Base-by-base conservation (phyloP, 2,888 invertebrate genomes). In the Beris chalybata region DNA sequence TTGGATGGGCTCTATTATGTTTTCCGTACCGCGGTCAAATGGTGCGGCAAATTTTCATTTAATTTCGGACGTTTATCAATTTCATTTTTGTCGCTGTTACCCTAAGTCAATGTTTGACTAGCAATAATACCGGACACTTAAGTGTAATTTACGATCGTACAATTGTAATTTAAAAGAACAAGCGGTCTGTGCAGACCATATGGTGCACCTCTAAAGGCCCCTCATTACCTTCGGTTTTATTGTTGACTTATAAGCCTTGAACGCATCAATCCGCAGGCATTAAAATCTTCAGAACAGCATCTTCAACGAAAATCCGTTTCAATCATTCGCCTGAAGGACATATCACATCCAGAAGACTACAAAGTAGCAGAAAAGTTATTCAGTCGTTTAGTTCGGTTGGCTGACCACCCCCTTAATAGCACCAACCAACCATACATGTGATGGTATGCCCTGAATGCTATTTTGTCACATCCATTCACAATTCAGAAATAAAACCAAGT, bases 371-470 rank as follows among this genome's bases (percentile, higher is more conserved):
- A 61, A 70, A 71, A 71, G 56, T 70, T 70, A 71, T 68, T 70
- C 70, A 72, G 71, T 71, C 72, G 72, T 72, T 72, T 71, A 70
- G 70, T 69, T 70, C 72, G 73, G 72, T 71, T 73, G 73, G 70
- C 68, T 71, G 70, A 70, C 64, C 70, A 69, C 65, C 71, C 71
- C 71, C 71, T 71, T 70, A 67, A 69, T 67, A 48, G 15, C 15
- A 6, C 15, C 13, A 13, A 12, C 48, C n/a, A 13, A 6, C 48
- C 15, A 4, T 48, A 13, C 5, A 13, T n/a, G 15, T n/a, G 15
- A 15, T 13, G 12, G 5, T 13, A 13, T 48, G n/a, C 6, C 15
- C 15, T 48, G 48, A 15, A 48, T 48, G 48, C 15, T 48, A 48
- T 15, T 48, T 48, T 48, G 48, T 48, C 48, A 48, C 48, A 48